Percentiles rank a stretch among this genome's conserved stretches.
phyloP scores from a whole-genome alignment of 2,888 invertebrate genomes.

The Archips xylosteana region DNA sequence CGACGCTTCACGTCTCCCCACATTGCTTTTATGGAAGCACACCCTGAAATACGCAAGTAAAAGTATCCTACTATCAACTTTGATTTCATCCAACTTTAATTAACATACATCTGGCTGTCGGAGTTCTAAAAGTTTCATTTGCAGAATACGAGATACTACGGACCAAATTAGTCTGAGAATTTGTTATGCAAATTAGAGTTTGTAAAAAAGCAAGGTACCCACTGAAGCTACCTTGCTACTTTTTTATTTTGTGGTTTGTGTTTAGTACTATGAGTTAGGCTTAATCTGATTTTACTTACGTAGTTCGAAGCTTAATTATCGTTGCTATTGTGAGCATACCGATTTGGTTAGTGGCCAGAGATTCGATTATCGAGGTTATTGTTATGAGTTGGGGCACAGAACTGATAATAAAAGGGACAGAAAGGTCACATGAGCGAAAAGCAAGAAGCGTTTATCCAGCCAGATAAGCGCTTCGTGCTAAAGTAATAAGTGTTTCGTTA shows the following conservation, averaged over 20 bases:
- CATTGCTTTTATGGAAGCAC: no score
- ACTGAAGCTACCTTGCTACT: neutral
- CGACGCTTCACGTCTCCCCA: no score
- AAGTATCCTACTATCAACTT: neutral
- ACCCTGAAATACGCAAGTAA: neutral
- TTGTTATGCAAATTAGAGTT: constrained; percentile 2
- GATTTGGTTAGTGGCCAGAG: neutral
- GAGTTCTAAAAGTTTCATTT: neutral
- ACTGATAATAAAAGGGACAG: no score
- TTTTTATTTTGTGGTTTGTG: neutral
- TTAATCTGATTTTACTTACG: neutral
- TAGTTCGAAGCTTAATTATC: constrained; percentile 8
- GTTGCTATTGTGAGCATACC: constrained; percentile 14
- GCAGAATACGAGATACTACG: neutral
- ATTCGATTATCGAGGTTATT: constrained; percentile 28
- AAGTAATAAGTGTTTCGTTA: no score
- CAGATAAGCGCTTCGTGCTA: no score
- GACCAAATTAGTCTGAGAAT: constrained; percentile 10
- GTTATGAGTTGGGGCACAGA: constrained; percentile 1
- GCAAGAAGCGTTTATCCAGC: no score
- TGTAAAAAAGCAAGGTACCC: neutral
- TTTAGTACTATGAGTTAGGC: neutral
- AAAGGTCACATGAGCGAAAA: no score
- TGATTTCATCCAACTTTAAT: neutral
- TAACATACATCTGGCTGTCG: neutral